Evolutionary conservation across 2,797 vertebrate species (phyloP).

Genomic region (Apodemus agrarius): DNA sequence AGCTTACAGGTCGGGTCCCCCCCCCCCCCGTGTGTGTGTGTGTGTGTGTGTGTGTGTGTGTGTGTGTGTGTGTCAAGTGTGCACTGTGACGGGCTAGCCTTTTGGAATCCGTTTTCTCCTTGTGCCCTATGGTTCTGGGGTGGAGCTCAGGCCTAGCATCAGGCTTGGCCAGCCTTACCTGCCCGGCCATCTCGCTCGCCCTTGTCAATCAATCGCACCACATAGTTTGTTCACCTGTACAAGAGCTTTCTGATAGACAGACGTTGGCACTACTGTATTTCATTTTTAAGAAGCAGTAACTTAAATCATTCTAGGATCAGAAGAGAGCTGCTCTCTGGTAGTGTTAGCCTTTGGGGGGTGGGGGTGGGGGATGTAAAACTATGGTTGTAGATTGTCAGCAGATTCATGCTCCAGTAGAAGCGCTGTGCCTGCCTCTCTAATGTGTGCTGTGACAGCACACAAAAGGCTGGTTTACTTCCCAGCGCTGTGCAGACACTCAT

Average conservation of each 20-base stretch:
- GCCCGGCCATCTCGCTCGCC: not conserved
- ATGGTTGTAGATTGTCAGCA: conserved; percentile 27
- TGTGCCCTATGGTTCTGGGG: not conserved
- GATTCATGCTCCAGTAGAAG: conserved; percentile 45
- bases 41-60: not conserved
- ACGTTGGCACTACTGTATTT: not conserved
- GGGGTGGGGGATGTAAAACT: conserved; percentile 40
- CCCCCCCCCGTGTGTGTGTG: not conserved
- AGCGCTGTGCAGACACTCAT: not conserved
- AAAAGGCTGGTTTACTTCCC: not conserved
- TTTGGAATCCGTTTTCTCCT: not conserved
- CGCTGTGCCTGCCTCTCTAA: conserved; percentile 44
- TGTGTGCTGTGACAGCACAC: not conserved
- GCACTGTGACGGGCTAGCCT: not conserved
- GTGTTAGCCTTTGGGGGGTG: not conserved
- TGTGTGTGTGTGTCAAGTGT: not conserved
- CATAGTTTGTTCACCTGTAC: not conserved
- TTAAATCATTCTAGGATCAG: not conserved
- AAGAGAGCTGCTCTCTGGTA: conserved; percentile 42
- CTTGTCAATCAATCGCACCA: not conserved
- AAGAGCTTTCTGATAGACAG: conserved; percentile 30
- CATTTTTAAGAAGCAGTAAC: not conserved
- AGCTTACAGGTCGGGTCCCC: not conserved
- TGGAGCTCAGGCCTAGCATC: not conserved
- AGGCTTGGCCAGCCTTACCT: not conserved